Percentiles rank a stretch among this genome's conserved stretches.
phyloP scores from a whole-genome alignment of 2,888 invertebrate genomes.

The Sacculina carcini region DNA sequence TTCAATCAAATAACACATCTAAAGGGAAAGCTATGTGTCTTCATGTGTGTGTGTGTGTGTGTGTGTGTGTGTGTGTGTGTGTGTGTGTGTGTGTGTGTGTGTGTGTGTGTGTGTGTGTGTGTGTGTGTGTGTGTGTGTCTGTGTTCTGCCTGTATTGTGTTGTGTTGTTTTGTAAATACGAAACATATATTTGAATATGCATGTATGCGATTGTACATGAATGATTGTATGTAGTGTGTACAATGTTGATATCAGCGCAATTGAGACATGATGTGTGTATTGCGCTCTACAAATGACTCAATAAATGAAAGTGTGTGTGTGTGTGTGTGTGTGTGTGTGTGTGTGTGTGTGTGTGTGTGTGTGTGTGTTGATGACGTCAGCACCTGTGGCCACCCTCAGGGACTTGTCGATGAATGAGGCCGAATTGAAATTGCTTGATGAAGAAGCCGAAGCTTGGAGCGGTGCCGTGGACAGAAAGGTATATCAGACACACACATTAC shows the following conservation, averaged over 20 bases:
- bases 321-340: neutral
- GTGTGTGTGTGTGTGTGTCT: too few species aligned
- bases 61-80: neutral
- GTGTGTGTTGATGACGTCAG: neutral
- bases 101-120: neutral
- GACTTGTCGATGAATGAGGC: slow-evolving; percentile 22
- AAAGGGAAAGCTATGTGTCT: neutral
- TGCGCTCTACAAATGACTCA: neutral
- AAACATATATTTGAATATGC: too few species aligned
- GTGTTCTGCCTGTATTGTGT: too few species aligned
- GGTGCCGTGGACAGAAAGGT: slow-evolving; percentile 60
- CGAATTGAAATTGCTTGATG: slow-evolving; percentile 44
- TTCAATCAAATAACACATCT: slow-evolving; percentile 1
- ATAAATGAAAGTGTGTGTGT: neutral
- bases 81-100: neutral
- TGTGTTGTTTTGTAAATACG: too few species aligned
- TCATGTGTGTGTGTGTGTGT: neutral
- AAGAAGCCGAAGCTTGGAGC: slow-evolving; percentile 82
- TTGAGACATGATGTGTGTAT: too few species aligned
- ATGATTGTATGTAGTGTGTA: too few species aligned
- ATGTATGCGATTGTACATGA: too few species aligned
- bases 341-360: neutral
- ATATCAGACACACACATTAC: slow-evolving; percentile 4
- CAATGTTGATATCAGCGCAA: too few species aligned
- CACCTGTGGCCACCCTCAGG: slow-evolving; percentile 8